Percentiles rank a stretch among this genome's conserved stretches.
Conservation (phyloP, 2,113 vertebrate species). For the Monopterus albus region DNA sequence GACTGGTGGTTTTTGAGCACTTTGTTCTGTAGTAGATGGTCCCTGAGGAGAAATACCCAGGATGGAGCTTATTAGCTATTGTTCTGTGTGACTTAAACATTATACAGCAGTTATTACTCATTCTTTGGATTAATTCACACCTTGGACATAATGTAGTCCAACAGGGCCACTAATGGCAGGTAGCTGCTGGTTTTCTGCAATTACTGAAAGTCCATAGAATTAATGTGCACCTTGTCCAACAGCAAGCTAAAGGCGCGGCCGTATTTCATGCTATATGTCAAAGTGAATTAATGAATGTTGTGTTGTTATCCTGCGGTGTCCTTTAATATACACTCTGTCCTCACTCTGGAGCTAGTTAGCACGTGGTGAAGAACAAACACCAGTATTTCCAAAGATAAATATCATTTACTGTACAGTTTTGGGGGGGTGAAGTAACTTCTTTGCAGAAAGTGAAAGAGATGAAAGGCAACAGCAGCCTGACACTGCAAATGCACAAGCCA, state of each 20-base stretch:
- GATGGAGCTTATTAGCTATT: conserved; percentile 64
- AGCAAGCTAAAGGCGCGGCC: background rate
- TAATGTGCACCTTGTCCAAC: conserved; percentile 16
- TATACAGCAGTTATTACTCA: conserved; percentile 27
- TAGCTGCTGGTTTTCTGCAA: conserved; percentile 34
- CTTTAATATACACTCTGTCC: background rate
- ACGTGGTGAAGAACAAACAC: background rate
- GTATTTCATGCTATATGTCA: conserved; percentile 6
- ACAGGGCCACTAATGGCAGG: conserved; percentile 20
- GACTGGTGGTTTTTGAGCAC: conserved; percentile 66
- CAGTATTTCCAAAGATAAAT: background rate
- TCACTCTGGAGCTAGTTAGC: background rate
- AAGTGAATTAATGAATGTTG: conserved; percentile 5
- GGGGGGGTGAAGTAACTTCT: too few species aligned
- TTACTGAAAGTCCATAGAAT: conserved; percentile 27
- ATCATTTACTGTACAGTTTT: too few species aligned
- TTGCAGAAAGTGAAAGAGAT: too few species aligned
- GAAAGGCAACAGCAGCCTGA: too few species aligned
- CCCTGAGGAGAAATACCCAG: conserved; percentile 61
- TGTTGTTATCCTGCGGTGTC: conserved; percentile 3
- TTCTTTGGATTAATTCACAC: conserved; percentile 48
- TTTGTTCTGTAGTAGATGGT: conserved; percentile 57
- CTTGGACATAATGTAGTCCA: conserved; percentile 34
- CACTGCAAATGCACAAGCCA: background rate
- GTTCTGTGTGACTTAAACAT: conserved; percentile 42